Evolutionary conservation across 2,113 vertebrate genomes (phyloP), one percentile per base, ranked within the genome.

Genomic region (Lepisosteus oculatus): DNA sequence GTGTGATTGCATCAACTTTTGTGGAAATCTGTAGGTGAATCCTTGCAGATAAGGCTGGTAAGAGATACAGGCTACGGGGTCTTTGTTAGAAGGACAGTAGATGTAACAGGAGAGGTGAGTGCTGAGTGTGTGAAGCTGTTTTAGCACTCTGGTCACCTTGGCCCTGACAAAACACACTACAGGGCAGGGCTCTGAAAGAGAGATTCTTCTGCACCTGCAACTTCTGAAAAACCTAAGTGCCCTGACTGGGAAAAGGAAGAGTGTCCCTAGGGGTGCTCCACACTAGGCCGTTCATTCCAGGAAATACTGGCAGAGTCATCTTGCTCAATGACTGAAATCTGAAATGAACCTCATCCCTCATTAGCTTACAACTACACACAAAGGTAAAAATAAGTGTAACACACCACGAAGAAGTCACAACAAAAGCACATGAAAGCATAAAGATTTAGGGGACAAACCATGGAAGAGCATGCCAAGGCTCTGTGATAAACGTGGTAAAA

Each of bases 31-130:
- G 83, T 84, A 79, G 83, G 85, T 86, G 87, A 83, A 88, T 89
- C 82, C 85, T 70, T 61, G 44, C 76, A 72, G 87, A 89, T 85
- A 77, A 83, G 80, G 74, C 88, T 85, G 89, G 89, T 88, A 90
- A 89, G 87, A 88, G 75, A 86, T 82, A 83, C 79, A 78, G 88
- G 84, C 87, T 90, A 85, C 85, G 72, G 61, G 73, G 78, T 73
- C 88, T 90, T 93, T 54, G 90, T 93, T 88, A 77, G 70, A 15
- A 55, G 87, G 91, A 93, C 88, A 91, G 90, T 89, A 81, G 84
- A 83, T 69, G 91, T 90, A 92, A 93, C 62, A 83, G 82, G 90
- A 92, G 85, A 89, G 80, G 45, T 71, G 72, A 79, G 83, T 79
- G 78, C 85, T 87, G 81, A 81, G 90, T 75, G 88, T 90, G 87